Evolutionary conservation across 2,888 invertebrate species (phyloP).

Genomic region (Apotomis capreana): DNA sequence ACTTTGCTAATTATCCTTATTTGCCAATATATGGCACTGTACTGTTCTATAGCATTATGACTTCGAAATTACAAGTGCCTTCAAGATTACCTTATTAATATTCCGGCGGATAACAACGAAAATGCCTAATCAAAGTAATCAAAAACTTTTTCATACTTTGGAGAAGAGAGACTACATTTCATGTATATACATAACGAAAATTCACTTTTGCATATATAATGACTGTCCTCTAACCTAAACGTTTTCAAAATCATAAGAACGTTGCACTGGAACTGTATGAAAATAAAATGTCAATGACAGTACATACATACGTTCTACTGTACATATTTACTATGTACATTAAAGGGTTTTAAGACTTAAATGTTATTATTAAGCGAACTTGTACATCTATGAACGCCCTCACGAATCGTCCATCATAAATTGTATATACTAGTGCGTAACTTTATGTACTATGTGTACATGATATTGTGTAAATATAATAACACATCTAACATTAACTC

Average conservation of each 20-base stretch:
- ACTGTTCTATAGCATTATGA: no score
- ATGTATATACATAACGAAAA: neutral
- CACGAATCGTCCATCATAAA: constrained; percentile 30
- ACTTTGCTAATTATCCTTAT: no score
- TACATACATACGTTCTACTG: neutral
- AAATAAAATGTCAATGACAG: neutral
- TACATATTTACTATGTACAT: neutral
- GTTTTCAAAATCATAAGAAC: neutral
- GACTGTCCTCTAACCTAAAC: no score
- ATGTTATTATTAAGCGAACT: constrained; percentile 29
- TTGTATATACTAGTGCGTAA: constrained; percentile 31
- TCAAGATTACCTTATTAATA: no score
- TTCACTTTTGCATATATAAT: neutral
- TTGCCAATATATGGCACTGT: no score
- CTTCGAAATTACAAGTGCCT: no score
- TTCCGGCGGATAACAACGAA: no score
- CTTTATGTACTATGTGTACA: constrained; percentile 18
- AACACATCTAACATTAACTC: neutral
- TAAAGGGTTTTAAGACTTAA: constrained; percentile 13
- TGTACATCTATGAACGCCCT: constrained; percentile 36
- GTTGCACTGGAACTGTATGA: neutral
- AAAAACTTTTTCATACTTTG: no score
- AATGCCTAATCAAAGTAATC: no score
- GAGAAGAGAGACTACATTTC: no score
- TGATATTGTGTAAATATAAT: constrained; percentile 7